Base-by-base conservation (phyloP, 30 jellyfish, hydroid and myxozoan genomes). In the Rhopilema esculentum region DNA sequence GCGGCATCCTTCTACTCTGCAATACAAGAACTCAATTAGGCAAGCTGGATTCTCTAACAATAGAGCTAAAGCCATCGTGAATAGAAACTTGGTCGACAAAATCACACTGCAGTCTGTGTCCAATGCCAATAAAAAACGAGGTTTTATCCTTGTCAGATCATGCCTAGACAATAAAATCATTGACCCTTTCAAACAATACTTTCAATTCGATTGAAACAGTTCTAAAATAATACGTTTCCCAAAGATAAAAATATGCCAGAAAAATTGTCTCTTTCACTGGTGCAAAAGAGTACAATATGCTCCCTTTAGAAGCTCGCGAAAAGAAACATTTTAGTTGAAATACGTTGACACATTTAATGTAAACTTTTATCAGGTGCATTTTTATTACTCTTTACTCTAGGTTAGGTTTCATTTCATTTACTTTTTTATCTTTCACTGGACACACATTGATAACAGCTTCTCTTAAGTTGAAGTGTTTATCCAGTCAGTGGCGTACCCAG, bases 31-130 rank as follows among this genome's bases (percentile, higher is more conserved):
- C 82, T 64, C 62, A 71, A 70, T 48, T 23, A 27, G 62, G 48
- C 80, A 72, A 63, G 80, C 81, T 57, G 21, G 81, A 72, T 66
- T 85, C 79, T 85, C 57, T 31, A 71, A 32, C 53, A 49, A 40
- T 49, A 53, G 74, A 49, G 80, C 83, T 6, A 72, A 85, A 63
- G 80, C 79, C 69, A 72, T 73, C 74, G 83, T 50, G 12, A 76
- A 85, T 52, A 85, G 89, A 73, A 85, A 85, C 75, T 25, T 57
- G 81, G 88, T 57, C 87, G 51, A 30, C 77, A 85, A 85, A 85
- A 85, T 85, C 81, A 72, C 73, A 82, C 85, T 82, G 83, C 91
- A 82, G 74, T 67, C 85, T 26, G 85, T 78, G 75, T 52, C 81
- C 57, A 78, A 78, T 78, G 82, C 83, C 79, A 78, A 21, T 63